phyloP scores from a whole-genome alignment of 2,888 invertebrate genomes.

The Marronus borbonicus region DNA sequence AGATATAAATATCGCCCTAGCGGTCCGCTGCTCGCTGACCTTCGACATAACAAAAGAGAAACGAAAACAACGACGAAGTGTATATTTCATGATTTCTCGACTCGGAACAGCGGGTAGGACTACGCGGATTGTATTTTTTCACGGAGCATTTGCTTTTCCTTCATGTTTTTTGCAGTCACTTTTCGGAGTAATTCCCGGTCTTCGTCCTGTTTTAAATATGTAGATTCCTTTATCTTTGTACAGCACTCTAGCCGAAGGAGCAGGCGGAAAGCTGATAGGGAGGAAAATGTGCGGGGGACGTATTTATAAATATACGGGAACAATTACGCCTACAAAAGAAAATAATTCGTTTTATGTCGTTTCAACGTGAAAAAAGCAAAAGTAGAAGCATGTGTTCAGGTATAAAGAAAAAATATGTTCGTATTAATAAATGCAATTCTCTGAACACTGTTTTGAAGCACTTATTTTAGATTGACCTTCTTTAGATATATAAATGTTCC shows the following conservation, averaged over 20 bases:
- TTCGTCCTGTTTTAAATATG: constrained; percentile 21
- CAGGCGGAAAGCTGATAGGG: neutral
- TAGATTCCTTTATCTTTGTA: constrained; percentile 21
- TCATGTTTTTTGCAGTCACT: constrained; percentile 4
- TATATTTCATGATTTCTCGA: constrained; percentile 16
- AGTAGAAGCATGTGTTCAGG: neutral
- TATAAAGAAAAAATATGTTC: neutral
- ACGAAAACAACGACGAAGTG: neutral
- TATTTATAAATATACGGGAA: constrained; percentile 4
- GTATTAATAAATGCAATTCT: too few relatives aligned
- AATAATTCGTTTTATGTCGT: neutral
- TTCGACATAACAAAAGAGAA: constrained; percentile 1
- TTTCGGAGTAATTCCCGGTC: constrained; percentile 17
- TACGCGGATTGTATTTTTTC: constrained; percentile 23
- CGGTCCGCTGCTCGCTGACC: neutral
- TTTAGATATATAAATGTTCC: too few relatives aligned
- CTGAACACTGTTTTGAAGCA: too few relatives aligned
- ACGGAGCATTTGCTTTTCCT: constrained; percentile 32
- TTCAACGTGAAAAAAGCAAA: neutral
- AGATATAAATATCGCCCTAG: neutral
- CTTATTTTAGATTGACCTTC: too few relatives aligned
- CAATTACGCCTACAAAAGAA: constrained; percentile 3
- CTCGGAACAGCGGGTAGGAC: neutral
- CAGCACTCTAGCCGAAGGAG: neutral
- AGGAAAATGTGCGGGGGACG: neutral